Base-by-base conservation (phyloP, 2,888 invertebrate genomes). In the Mesorhabditis sp. region DNA sequence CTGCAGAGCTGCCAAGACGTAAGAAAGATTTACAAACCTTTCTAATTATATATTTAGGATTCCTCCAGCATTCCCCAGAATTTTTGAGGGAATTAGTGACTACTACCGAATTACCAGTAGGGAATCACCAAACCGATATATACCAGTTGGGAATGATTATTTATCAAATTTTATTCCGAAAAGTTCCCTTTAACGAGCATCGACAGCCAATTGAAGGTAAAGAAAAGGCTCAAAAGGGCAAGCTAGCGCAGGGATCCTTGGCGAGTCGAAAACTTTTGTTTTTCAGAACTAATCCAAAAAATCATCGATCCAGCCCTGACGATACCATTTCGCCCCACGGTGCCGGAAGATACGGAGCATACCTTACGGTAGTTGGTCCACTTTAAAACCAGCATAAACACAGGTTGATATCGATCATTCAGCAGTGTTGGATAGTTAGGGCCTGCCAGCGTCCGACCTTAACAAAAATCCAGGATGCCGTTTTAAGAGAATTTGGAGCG, bases 111-210 rank as follows among this genome's bases (percentile, higher is more conserved):
- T 71, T 71, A 10, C 70, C 73, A n/a, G 15, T 63, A 43, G 75
- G 73, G 7, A 65, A 43, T 4, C 63, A 45, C n/a, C 63, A 67
- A 64, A 72, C 70, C 4, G 74, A 75, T 62, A 77, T 79, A 62
- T 79, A 79, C 65, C 77, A 78, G 62, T 43, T 79, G 44, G 77
- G 77, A 65, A 79, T 79, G 79, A 5, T 73, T 1, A 74, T 79
- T 10, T 79, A 77, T 45, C 79, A 79, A 61, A 78, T 79, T 63
- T 41, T 79, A 5, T 74, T 79, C 62, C 71, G 72, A 61, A 68
- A 70, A 71, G 67, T 71, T 45, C 79, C 79, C 13, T 79, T 77
- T 66, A 68, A 72, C n/a, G 76, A 77, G 62, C 67, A 73, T 50
- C 69, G 65, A 15, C 73, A 77, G 62, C 41, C 62, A 10, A 67